These are phyloP conservation scores for Etheostoma perlongum DNA, from an alignment of 2,797 vertebrate species.

Conservation along the genomic window DNA sequence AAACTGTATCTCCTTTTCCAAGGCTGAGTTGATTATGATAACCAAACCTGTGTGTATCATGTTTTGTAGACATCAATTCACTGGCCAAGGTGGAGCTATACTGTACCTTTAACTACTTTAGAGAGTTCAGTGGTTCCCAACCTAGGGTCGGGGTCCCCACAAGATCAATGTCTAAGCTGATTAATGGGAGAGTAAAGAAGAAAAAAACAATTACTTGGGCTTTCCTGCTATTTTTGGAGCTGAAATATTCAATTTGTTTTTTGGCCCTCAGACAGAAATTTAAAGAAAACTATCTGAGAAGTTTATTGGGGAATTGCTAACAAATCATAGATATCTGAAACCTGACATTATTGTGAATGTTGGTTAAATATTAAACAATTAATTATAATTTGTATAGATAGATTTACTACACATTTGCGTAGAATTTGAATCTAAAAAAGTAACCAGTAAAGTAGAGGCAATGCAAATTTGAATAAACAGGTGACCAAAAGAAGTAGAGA, in stretches of 20 bases:
- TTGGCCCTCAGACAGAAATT: neutral
- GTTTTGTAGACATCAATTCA: neutral
- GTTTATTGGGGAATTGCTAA: neutral
- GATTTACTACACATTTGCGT: neutral
- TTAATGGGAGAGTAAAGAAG: neutral
- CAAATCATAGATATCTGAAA: neutral
- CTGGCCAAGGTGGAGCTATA: neutral
- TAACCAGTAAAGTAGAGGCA: neutral
- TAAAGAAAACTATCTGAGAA: neutral
- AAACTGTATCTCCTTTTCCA: neutral
- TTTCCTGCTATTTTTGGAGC: no score
- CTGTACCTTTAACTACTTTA: neutral
- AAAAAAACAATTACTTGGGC: neutral
- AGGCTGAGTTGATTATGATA: neutral
- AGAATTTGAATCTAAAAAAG: neutral
- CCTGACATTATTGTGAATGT: neutral
- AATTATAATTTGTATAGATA: neutral
- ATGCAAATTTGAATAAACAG: neutral
- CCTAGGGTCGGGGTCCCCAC: no score
- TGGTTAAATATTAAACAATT: neutral
- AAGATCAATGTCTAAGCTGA: neutral
- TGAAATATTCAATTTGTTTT: no score
- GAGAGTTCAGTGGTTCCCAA: neutral
- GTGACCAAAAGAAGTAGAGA: slow-evolving; percentile 36
- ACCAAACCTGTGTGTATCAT: neutral